Evolutionary conservation across 2,113 vertebrate genomes (phyloP).

Genomic region (Dipodomys stephensi): DNA sequence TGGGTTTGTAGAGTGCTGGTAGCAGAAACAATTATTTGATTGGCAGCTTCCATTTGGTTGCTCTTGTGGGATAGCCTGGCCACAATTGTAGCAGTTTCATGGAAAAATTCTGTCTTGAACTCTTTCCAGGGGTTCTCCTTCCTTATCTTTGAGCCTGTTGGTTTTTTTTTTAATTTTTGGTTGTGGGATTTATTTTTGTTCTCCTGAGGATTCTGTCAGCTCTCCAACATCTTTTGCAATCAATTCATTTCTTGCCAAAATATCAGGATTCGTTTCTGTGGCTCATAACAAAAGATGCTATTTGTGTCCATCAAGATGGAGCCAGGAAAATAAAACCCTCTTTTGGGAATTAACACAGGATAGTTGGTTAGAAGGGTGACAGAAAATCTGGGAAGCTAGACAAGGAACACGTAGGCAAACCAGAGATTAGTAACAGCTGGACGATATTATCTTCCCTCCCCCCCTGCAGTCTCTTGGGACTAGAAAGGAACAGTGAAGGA

Average conservation of each 20-base stretch:
- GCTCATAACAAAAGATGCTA: not conserved
- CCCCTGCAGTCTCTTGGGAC: not conserved
- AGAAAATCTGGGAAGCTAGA: slow-evolving; percentile 13
- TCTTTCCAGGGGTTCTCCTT: not conserved
- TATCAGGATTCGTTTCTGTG: not conserved
- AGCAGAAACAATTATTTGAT: not conserved
- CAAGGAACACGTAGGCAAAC: not conserved
- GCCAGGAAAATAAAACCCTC: not conserved
- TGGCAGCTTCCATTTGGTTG: not conserved
- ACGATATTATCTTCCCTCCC: not conserved
- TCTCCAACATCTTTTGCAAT: not conserved
- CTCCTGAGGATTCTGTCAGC: not conserved
- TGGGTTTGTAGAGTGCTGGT: not conserved
- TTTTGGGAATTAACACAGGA: slow-evolving; percentile 1
- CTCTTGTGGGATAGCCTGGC: no score
- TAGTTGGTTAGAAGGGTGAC: not conserved
- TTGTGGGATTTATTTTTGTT: not conserved
- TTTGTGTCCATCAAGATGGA: not conserved
- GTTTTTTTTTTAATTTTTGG: no score
- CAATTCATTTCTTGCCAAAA: not conserved
- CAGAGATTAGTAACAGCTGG: not conserved
- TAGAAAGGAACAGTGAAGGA: not conserved
- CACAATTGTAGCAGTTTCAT: not conserved
- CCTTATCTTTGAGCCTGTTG: not conserved
- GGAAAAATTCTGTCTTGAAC: not conserved